phyloP scores from a whole-genome alignment of 2,888 invertebrate genomes.

The Meiosimyza platycephala region DNA sequence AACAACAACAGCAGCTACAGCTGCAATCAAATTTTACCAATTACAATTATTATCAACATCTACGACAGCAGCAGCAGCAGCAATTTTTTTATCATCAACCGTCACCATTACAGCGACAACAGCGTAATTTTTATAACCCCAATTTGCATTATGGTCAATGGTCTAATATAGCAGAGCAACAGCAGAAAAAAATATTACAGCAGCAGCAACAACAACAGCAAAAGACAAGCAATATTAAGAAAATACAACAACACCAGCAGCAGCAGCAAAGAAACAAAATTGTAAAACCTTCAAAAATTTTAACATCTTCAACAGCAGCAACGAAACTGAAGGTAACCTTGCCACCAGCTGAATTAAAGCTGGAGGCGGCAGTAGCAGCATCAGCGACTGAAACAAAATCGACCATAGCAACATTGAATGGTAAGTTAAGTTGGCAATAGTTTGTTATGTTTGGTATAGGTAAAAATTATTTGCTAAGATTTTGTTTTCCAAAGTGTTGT shows the following conservation, averaged over 20 bases:
- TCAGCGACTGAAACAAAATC: background rate
- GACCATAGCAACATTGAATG: too few relatives aligned
- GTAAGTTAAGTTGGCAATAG: too few relatives aligned
- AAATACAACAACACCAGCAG: background rate
- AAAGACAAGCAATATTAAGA: background rate
- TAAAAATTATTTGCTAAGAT: too few relatives aligned
- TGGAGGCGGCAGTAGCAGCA: background rate
- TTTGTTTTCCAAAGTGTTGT: too few relatives aligned
- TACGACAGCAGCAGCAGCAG: conserved; percentile 10
- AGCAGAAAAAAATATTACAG: background rate
- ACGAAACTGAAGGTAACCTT: background rate
- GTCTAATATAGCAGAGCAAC: conserved; percentile 5
- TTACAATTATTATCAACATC: background rate
- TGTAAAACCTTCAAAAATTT: background rate
- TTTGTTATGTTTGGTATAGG: too few relatives aligned
- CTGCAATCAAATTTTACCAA: background rate
- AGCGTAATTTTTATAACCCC: background rate
- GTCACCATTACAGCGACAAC: background rate
- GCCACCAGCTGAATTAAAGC: background rate
- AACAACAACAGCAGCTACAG: background rate
- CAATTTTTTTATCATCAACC: background rate
- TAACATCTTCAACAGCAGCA: background rate
- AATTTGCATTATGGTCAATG: conserved; percentile 12
- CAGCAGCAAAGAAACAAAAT: background rate
- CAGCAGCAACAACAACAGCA: conserved; percentile 3